These are phyloP conservation scores for Amaurobius ferox DNA, from an alignment of 2,888 invertebrate species.

Conservation along the genomic window DNA sequence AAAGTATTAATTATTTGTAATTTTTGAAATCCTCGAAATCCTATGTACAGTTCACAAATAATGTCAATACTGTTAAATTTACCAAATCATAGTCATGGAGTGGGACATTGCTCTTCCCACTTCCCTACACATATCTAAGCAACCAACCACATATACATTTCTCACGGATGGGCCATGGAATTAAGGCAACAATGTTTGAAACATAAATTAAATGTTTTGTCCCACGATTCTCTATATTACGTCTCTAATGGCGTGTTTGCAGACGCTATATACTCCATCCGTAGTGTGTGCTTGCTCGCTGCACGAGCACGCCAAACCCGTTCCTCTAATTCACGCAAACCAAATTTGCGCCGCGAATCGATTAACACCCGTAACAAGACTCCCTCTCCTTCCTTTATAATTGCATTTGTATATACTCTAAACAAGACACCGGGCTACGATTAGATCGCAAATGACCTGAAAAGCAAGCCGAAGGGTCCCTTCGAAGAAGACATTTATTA, in stretches of 20 bases:
- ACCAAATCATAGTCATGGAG: no score
- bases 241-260: not conserved
- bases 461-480: not conserved
- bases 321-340: not conserved
- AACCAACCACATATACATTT: no score
- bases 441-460: constrained; percentile 10
- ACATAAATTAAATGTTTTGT: no score
- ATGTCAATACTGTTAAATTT: no score
- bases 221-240: no score
- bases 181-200: no score
- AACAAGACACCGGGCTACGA: constrained; percentile 4
- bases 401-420: not conserved
- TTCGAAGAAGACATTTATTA: not conserved
- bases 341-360: not conserved
- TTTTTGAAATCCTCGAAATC: no score
- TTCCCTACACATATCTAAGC: no score
- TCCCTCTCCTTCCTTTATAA: not conserved
- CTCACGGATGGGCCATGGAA: no score
- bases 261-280: not conserved
- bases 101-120: no score
- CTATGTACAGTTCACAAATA: no score
- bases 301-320: not conserved
- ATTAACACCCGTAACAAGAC: not conserved
- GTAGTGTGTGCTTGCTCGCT: not conserved
- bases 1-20: no score